phyloP scores from a whole-genome alignment of 1,140 invertebrate species.

The Neodiprion fabricii region DNA sequence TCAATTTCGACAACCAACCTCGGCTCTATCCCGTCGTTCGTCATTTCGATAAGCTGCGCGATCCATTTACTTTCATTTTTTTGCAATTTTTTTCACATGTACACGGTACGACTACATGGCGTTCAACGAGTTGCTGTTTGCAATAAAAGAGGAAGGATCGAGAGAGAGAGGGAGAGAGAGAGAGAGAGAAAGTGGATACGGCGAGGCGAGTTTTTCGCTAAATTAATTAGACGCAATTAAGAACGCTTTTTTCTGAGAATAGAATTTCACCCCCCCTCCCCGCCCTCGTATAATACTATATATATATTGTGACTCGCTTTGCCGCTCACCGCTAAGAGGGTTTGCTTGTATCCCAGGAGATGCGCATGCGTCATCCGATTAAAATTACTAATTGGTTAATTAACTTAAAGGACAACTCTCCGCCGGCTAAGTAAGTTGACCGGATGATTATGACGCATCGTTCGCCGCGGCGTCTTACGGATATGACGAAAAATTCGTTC shows the following conservation, averaged over 20 bases:
- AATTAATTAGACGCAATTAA: constrained; percentile 51
- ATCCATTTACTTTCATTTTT: too few relatives aligned
- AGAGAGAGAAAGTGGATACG: constrained; percentile 10
- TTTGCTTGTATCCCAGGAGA: constrained; percentile 64
- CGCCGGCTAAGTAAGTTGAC: constrained; percentile 56
- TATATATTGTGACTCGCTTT: not conserved
- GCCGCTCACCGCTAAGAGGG: constrained; percentile 55
- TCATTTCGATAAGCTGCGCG: too few relatives aligned
- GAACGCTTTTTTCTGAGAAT: constrained; percentile 32
- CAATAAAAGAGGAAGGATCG: not conserved
- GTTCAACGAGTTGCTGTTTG: too few relatives aligned
- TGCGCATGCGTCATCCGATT: constrained; percentile 64
- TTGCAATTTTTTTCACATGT: too few relatives aligned
- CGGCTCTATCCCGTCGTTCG: too few relatives aligned
- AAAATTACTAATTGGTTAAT: constrained; percentile 65
- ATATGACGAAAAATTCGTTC: not conserved
- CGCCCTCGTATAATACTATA: not conserved
- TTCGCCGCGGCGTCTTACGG: constrained; percentile 17
- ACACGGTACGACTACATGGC: too few relatives aligned
- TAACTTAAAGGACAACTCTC: constrained; percentile 53
- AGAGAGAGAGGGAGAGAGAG: not conserved
- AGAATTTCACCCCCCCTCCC: constrained; percentile 23
- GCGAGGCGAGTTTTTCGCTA: constrained; percentile 38
- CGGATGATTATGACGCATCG: constrained; percentile 62
- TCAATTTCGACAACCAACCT: too few relatives aligned